Percentiles rank a stretch among this genome's conserved stretches.
Evolutionary conservation across 2,888 invertebrate genomes (phyloP).

Genomic region (Drosophila prostipennis): DNA sequence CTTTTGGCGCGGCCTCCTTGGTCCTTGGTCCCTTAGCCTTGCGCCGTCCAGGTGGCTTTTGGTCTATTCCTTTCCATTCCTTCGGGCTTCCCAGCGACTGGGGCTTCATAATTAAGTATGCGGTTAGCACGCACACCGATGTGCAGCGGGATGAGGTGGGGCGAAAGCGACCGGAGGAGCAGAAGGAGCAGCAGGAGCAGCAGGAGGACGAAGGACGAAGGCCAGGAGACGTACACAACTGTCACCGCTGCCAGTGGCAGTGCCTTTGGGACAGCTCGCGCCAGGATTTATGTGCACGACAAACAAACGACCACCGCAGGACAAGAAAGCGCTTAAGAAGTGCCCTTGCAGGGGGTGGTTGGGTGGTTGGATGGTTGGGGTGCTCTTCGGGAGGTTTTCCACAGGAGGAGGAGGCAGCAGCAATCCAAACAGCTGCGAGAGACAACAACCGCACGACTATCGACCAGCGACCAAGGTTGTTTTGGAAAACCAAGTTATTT

Average conservation of each 20-base stretch:
- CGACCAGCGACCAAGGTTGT: conserved; percentile 49
- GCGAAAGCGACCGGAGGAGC: conserved; percentile 4
- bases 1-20: conserved; percentile 19
- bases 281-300: conserved; percentile 81
- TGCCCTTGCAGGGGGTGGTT: conserved; percentile 41
- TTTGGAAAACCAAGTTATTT: conserved; percentile 72
- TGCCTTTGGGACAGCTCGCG: conserved; percentile 81
- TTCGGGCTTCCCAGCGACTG: conserved; percentile 11
- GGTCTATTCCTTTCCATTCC: conserved; percentile 19
- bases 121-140: conserved; percentile 65
- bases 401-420: conserved; percentile 23
- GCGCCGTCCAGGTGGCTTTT: conserved; percentile 31
- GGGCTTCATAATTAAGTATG: conserved; percentile 78
- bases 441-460: conserved; percentile 39
- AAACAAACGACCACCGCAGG: conserved; percentile 83
- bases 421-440: conserved; percentile 76
- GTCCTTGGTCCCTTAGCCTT: conserved; percentile 7
- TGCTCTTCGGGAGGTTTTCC: conserved; percentile 14
- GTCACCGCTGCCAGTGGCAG: conserved; percentile 71
- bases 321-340: conserved; percentile 80
- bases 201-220: conserved; percentile 4
- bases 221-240: conserved; percentile 41
- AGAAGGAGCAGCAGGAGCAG: not conserved
- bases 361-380: not conserved
- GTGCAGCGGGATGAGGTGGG: conserved; percentile 26